phyloP scores from a whole-genome alignment of 2,888 invertebrate species.

The Scaptomyza caliginosa region DNA sequence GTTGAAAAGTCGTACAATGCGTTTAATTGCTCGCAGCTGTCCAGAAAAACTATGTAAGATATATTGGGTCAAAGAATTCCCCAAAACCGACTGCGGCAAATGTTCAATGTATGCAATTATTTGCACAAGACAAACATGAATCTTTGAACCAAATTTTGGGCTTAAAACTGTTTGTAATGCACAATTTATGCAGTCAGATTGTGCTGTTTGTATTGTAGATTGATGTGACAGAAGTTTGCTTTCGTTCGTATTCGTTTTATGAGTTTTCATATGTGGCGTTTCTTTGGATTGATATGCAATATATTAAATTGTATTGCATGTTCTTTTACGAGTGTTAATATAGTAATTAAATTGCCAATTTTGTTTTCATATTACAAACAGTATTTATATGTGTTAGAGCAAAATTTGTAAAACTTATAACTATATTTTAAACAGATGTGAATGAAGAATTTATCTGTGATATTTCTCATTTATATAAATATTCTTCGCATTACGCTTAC shows the following conservation, averaged over 20 bases:
- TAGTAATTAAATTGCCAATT: background rate
- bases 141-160: background rate
- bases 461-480: no score
- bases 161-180: constrained; percentile 22
- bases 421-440: no score
- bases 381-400: background rate
- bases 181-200: background rate
- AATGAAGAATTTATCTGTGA: no score
- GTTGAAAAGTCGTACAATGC: constrained; percentile 56
- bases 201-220: background rate
- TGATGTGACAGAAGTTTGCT: constrained; percentile 7
- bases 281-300: background rate
- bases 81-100: constrained; percentile 16
- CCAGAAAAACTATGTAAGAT: constrained; percentile 13
- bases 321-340: constrained; percentile 2
- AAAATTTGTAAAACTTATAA: background rate
- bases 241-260: background rate
- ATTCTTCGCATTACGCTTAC: no score
- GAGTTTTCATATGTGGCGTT: background rate
- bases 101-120: constrained; percentile 43
- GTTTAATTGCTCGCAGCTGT: constrained; percentile 55
- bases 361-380: background rate
- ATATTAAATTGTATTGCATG: constrained; percentile 4
- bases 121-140: constrained; percentile 33
- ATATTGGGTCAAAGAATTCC: constrained; percentile 30